Percentiles rank a stretch among this genome's conserved stretches.
Conservation (phyloP, 2,888 invertebrate genomes). For the Cataglyphis livida region DNA sequence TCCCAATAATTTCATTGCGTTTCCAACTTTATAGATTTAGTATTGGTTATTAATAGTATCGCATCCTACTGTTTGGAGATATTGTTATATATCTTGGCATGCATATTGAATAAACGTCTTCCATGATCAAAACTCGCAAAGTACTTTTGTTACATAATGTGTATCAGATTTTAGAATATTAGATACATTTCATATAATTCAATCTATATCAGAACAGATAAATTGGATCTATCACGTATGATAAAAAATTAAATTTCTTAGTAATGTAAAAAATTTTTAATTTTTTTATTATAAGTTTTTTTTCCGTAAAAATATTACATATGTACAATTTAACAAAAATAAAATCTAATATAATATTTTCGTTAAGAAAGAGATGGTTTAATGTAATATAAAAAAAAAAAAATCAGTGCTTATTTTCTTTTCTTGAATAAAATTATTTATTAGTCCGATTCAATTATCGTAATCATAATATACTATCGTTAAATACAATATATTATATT, state of each 20-base stretch:
- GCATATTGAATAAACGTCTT: constrained; percentile 41
- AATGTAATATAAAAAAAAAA: background rate
- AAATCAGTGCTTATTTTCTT: background rate
- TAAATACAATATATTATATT: background rate
- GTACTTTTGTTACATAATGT: background rate
- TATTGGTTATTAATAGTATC: constrained; percentile 65
- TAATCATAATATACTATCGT: background rate
- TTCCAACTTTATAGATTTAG: constrained; percentile 56
- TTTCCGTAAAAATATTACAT: background rate
- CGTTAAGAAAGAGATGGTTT: background rate
- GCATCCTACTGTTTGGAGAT: constrained; percentile 53
- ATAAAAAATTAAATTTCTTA: background rate
- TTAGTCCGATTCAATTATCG: background rate
- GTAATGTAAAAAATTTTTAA: background rate
- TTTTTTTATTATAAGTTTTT: constrained; percentile 8
- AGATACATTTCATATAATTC: constrained; percentile 16
- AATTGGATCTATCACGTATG: constrained; percentile 9
- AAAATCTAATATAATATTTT: background rate
- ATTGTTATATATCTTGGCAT: constrained; percentile 51
- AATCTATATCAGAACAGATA: background rate
- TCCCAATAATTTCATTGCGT: constrained; percentile 23
- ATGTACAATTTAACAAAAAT: background rate
- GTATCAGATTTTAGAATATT: constrained; percentile 6
- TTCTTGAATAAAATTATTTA: background rate
- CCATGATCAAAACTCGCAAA: background rate